These are phyloP conservation scores for Lates japonicus DNA, from an alignment of 2,797 vertebrate genomes.

Conservation along the genomic window DNA sequence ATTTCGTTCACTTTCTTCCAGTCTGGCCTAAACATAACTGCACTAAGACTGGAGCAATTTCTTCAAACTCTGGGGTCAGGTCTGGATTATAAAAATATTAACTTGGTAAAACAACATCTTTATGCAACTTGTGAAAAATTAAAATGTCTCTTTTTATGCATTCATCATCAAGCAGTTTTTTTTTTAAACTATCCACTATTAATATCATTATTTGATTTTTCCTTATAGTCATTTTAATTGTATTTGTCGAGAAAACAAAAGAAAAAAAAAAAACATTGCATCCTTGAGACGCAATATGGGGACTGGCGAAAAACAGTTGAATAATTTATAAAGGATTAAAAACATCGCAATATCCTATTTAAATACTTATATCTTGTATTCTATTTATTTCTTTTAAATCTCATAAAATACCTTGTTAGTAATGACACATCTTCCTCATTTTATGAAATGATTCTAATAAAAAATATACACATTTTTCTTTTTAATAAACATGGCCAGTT, in stretches of 20 bases:
- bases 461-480: neutral
- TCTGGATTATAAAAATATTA: constrained; percentile 4
- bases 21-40: neutral
- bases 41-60: neutral
- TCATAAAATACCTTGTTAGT: constrained; percentile 16
- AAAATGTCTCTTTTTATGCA: neutral
- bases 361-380: neutral
- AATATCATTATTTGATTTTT: neutral
- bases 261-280: neutral
- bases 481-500: constrained; percentile 9
- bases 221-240: neutral
- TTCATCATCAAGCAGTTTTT: neutral
- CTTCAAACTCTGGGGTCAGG: neutral
- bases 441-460: neutral
- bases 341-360: neutral
- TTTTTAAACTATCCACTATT: accelerated
- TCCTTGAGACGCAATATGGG: neutral
- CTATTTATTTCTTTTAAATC: neutral
- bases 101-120: neutral
- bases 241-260: neutral
- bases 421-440: neutral
- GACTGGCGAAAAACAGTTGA: neutral
- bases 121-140: neutral
- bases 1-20: constrained; percentile 21
- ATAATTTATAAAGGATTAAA: neutral